These are phyloP conservation scores for Malurus alboscapulatus DNA, from an alignment of 2,113 vertebrate genomes.

Conservation along the genomic window DNA sequence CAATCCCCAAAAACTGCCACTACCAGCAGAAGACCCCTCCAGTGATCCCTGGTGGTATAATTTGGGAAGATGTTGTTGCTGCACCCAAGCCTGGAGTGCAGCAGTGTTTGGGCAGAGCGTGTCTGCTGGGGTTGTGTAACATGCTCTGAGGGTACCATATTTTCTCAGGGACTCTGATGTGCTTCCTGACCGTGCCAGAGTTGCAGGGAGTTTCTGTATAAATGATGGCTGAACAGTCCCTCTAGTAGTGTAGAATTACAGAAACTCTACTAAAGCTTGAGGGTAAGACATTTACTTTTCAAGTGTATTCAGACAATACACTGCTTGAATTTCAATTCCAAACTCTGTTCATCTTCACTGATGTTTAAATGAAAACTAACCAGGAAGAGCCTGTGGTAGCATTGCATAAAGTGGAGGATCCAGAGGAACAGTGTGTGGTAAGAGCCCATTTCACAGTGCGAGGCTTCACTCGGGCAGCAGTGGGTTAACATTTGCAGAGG, in stretches of 20 bases:
- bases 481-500: neutral
- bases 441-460: neutral
- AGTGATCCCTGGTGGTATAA: neutral
- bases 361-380: neutral
- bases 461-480: neutral
- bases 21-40: neutral
- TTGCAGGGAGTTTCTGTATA: neutral
- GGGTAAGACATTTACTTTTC: neutral
- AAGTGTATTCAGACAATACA: neutral
- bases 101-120: fast-evolving
- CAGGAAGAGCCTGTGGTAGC: neutral
- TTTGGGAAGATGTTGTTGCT: neutral
- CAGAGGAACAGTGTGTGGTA: neutral
- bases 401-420: neutral
- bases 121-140: neutral
- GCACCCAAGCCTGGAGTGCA: neutral
- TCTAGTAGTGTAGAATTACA: neutral
- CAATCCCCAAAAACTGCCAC: neutral
- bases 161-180: neutral
- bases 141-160: fast-evolving
- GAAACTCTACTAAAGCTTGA: neutral
- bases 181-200: neutral
- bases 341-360: neutral
- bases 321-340: neutral
- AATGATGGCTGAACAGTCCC: neutral